Evolutionary conservation across 2,888 invertebrate genomes (phyloP).

Genomic region (Sesia apiformis): DNA sequence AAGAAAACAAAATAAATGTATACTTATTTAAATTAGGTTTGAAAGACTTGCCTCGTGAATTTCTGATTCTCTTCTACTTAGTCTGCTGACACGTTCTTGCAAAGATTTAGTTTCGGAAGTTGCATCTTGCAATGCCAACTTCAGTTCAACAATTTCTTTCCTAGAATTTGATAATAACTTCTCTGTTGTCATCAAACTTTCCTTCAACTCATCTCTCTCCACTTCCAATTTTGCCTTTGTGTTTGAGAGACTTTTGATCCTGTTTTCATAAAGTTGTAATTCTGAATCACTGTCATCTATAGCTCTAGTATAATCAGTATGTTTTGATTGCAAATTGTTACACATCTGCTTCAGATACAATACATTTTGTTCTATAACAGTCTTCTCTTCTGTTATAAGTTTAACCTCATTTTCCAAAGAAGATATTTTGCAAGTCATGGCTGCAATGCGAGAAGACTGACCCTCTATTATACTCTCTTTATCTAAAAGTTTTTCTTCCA

Average conservation of each 20-base stretch:
- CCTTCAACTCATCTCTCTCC: conserved; percentile 75
- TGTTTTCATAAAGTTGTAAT: conserved; percentile 60
- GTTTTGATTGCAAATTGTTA: conserved; percentile 43
- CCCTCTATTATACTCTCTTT: conserved; percentile 57
- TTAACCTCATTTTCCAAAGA: conserved; percentile 60
- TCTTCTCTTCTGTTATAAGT: conserved; percentile 56
- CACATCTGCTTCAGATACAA: conserved; percentile 61
- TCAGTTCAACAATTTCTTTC: conserved; percentile 78
- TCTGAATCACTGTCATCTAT: conserved; percentile 48
- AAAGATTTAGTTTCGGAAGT: conserved; percentile 75
- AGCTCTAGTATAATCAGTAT: conserved; percentile 27
- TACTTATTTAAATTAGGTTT: not conserved
- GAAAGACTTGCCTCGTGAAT: conserved; percentile 36
- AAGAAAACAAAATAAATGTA: not conserved
- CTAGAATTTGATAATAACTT: conserved; percentile 79
- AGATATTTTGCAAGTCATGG: conserved; percentile 51
- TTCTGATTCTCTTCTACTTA: conserved; percentile 37
- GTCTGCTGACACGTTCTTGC: conserved; percentile 62
- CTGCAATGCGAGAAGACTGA: conserved; percentile 46
- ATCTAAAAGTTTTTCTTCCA: conserved; percentile 77
- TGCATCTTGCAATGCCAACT: conserved; percentile 77
- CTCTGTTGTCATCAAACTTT: conserved; percentile 74
- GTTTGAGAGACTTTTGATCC: conserved; percentile 60
- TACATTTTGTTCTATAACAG: conserved; percentile 55
- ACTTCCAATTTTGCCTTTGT: conserved; percentile 78